Evolutionary conservation across 2,888 invertebrate species (phyloP), one percentile per base, ranked within the genome.

Genomic region (Drosophila lutescens): DNA sequence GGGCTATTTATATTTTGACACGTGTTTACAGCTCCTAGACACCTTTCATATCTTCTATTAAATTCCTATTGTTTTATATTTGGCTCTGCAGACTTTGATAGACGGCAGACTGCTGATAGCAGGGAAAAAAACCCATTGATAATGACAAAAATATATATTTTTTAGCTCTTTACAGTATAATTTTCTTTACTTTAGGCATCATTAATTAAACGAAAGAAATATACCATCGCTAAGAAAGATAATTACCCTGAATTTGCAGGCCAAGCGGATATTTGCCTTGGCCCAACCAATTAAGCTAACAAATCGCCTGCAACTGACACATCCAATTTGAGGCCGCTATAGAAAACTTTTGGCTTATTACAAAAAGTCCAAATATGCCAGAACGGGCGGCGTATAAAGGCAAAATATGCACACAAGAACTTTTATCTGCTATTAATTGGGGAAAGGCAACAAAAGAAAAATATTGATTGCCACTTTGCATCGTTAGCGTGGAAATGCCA

Each of bases 281-380:
- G 17, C 10, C 12, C 10, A 46, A 9, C 71, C 71, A 71, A 71
- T 71, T 63, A 63, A 23, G 51, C 43, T 43, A 38, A 51, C 58
- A 58, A 61, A 77, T 71, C 69, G 77, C 63, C 75, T 79, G 72
- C 72, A 80, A 79, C 68, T 75, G 82, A 84, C 81, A 84, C 56
- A 79, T 65, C 62, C 79, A 75, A 85, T 81, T 87, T 79, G 70
- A 61, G 53, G 55, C 30, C 56, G 20, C 49, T 17, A 20, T 23
- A 59, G 32, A 59, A 65, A 81, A 76, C 40, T 51, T 58, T 72
- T 43, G 59, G 43, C 81, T 86, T 81, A 77, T 86, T 85, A 70
- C 50, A 53, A 32, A 50, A 54, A 54, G 34, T 26, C 17, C 2
- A 47, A 49, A 49, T 55, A 55, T 55, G 58, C 47, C 46, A 47